Percentiles rank a stretch among this genome's conserved stretches.
Conservation (phyloP, 2,888 invertebrate genomes). For the Heliconius aoede region DNA sequence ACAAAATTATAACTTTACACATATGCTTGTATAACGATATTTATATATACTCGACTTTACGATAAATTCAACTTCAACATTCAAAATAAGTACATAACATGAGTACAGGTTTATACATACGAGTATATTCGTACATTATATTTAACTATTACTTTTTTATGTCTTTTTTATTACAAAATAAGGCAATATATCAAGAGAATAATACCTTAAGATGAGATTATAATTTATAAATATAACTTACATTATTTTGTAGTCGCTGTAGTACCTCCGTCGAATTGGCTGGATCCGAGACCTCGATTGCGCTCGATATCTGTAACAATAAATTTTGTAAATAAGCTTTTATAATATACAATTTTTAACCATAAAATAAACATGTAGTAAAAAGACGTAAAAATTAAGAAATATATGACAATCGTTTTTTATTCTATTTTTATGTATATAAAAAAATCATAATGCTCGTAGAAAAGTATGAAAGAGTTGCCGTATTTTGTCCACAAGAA, state of each 20-base stretch:
- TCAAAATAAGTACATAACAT: not conserved
- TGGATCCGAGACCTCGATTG: slow-evolving; percentile 72
- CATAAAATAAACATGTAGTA: not conserved
- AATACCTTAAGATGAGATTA: slow-evolving; percentile 18
- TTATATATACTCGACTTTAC: not conserved
- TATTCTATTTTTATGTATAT: not conserved
- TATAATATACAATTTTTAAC: not conserved
- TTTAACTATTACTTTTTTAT: too few relatives aligned
- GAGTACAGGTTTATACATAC: not conserved
- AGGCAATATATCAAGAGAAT: not conserved
- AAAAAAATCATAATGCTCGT: not conserved
- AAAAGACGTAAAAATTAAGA: not conserved
- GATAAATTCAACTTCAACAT: too few relatives aligned
- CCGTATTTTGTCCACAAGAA: not conserved
- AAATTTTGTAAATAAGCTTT: slow-evolving; percentile 51
- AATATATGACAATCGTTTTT: not conserved
- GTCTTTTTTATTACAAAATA: not conserved
- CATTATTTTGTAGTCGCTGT: slow-evolving; percentile 70
- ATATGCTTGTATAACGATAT: not conserved
- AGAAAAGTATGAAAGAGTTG: not conserved
- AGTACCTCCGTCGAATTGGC: slow-evolving; percentile 71
- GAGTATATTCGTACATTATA: too few relatives aligned
- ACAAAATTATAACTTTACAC: too few relatives aligned
- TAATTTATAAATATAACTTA: slow-evolving; percentile 55
- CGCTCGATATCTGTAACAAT: slow-evolving; percentile 78